A percentile compares a stretch with the other conserved stretches of the same genome.
phyloP scores from a whole-genome alignment of 2,888 invertebrate genomes.

The Bugula neritina region DNA sequence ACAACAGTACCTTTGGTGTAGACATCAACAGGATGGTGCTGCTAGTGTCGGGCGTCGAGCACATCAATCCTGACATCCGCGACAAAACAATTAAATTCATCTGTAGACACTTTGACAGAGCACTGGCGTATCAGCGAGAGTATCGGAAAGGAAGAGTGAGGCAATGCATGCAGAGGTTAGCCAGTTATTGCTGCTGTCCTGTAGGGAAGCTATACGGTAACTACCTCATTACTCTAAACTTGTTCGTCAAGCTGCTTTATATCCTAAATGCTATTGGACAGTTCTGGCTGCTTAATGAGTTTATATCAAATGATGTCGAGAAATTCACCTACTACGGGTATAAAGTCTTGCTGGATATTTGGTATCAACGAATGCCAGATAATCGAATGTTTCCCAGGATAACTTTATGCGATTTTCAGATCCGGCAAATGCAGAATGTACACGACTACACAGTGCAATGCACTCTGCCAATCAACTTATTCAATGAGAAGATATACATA shows the following conservation, averaged over 20 bases:
- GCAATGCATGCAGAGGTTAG: slow-evolving; percentile 3
- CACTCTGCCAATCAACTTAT: slow-evolving; percentile 47
- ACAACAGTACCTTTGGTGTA: slow-evolving; percentile 52
- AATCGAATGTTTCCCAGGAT: slow-evolving; percentile 53
- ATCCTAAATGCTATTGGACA: slow-evolving; percentile 50
- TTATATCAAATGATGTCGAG: slow-evolving; percentile 37
- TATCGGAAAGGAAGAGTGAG: slow-evolving; percentile 44
- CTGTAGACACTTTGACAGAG: slow-evolving; percentile 55
- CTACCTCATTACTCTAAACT: slow-evolving; percentile 47
- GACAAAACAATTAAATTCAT: slow-evolving; percentile 54
- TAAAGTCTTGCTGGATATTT: not conserved
- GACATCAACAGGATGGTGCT: slow-evolving; percentile 32
- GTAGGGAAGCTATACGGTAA: slow-evolving; percentile 20
- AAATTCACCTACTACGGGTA: not conserved
- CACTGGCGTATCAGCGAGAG: slow-evolving; percentile 53
- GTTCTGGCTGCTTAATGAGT: slow-evolving; percentile 50
- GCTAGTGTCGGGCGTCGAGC: slow-evolving; percentile 54
- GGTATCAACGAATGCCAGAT: slow-evolving; percentile 35
- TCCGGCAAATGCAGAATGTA: slow-evolving; percentile 30
- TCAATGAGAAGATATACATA: slow-evolving; percentile 49
- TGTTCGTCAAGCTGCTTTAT: slow-evolving; percentile 51
- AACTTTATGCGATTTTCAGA: slow-evolving; percentile 44
- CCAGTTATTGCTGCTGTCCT: slow-evolving; percentile 22
- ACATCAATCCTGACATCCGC: slow-evolving; percentile 51
- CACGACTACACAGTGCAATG: slow-evolving; percentile 44